phyloP scores from a whole-genome alignment of 2,888 invertebrate genomes.

The Drosophila colorata region DNA sequence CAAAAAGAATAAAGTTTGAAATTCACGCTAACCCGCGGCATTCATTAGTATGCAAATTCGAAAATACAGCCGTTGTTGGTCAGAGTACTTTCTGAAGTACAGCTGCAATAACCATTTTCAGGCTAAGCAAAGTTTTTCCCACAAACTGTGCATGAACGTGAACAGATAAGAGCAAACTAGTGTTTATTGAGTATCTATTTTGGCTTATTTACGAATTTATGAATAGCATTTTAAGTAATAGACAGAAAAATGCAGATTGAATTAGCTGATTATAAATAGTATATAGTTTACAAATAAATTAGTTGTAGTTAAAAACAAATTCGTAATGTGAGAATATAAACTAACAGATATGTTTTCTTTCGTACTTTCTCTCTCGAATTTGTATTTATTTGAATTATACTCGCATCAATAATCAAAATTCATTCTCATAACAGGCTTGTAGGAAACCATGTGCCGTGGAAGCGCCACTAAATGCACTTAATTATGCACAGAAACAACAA shows the following conservation, averaged over 20 bases:
- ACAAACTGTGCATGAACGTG: slow-evolving; percentile 10
- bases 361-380: neutral
- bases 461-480: slow-evolving; percentile 8
- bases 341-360: neutral
- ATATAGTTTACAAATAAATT: too few species aligned
- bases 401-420: neutral
- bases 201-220: neutral
- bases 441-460: neutral
- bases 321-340: too few species aligned
- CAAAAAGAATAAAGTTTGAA: slow-evolving; percentile 1
- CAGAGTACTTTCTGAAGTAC: too few species aligned
- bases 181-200: neutral
- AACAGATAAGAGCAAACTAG: slow-evolving; percentile 2
- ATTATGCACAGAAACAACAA: neutral
- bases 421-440: neutral
- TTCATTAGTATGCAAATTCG: slow-evolving; percentile 20
- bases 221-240: neutral
- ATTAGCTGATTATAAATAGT: too few species aligned
- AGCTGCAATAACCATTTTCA: slow-evolving; percentile 10
- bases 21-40: slow-evolving; percentile 11
- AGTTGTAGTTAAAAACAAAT: too few species aligned
- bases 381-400: neutral
- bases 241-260: too few species aligned
- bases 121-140: slow-evolving; percentile 6
- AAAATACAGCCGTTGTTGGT: slow-evolving; percentile 9